A percentile compares a stretch with the other conserved stretches of the same genome.
These are phyloP conservation scores for Xiphydria camelus DNA, from an alignment of 2,888 invertebrate species.

Conservation along the genomic window DNA sequence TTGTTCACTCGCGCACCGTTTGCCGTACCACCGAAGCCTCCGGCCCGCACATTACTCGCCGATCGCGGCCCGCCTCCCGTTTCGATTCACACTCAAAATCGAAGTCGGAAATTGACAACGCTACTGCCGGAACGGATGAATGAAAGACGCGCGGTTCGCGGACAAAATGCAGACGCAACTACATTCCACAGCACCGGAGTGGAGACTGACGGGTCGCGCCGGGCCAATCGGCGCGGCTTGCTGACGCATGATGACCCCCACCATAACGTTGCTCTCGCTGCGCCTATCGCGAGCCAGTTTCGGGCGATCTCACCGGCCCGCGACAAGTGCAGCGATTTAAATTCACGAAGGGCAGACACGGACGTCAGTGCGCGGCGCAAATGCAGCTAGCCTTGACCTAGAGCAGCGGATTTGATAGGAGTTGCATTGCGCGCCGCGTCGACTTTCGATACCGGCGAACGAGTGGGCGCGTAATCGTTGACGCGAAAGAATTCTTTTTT, in stretches of 20 bases:
- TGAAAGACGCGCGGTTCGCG: conserved; percentile 37
- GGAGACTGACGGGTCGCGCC: conserved; percentile 35
- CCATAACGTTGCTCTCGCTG: no score
- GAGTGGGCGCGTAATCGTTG: no score
- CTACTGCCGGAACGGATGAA: conserved; percentile 27
- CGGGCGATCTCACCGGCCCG: no score
- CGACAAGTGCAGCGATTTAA: no score
- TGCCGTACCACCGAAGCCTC: conserved; percentile 1
- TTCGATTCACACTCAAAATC: conserved; percentile 5
- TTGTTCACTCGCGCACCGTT: conserved; percentile 31
- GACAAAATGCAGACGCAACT: conserved; percentile 32
- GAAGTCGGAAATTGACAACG: conserved; percentile 11
- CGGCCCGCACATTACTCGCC: background rate
- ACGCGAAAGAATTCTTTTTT: no score
- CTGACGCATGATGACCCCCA: conserved; percentile 10
- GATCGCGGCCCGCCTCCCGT: background rate
- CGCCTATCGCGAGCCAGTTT: no score
- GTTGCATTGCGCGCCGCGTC: no score
- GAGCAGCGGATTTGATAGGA: no score
- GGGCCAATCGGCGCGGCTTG: conserved; percentile 29
- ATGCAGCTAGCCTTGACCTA: no score
- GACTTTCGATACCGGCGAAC: no score
- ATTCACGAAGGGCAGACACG: no score
- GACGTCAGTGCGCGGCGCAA: no score
- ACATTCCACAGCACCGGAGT: conserved; percentile 44